Base-by-base conservation (phyloP, 2,888 invertebrate genomes). In the Melitaea athalia region DNA sequence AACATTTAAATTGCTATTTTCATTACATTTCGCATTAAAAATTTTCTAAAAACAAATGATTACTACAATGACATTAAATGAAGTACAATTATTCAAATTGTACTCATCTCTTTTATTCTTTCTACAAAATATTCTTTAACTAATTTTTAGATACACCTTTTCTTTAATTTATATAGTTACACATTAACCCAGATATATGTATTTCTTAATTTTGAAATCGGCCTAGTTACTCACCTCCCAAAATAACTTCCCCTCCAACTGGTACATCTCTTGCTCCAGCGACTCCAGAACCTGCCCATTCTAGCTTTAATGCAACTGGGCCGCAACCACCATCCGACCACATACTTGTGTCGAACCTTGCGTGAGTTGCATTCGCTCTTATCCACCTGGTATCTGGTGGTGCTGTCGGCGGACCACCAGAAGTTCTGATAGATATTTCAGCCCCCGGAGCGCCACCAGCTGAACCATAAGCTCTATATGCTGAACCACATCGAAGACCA, bases 281-380 rank as follows among this genome's bases (percentile, higher is more conserved):
- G 75, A 83, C 94, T 63, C 82, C 94, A 74, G 82, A 94, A 78
- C 91, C 95, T 5, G 89, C 88, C 92, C 92, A 95, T 82, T 96
- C 96, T 24, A 98, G 94, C 63, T 96, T 95, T 84, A 97, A 95
- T 72, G 96, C 95, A 63, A 95, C 94, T 70, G 98, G 96, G 0
- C 96, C 95, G 86, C 98, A 98, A 12, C 97, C 97, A 0, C 97
- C 96, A 81, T 96, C 96, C 69, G 95, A 95, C 98, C 98, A 98
- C 50, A 95, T 94, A 72, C 94, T 94, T 60, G 98, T 94, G 81
- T 96, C 96, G 67, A 98, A 94, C 75, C 95, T 95, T 12, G 97
- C 95, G 72, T 96, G 96, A 0, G 97, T 96, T 8, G 96, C 94
- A 84, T 98, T 98, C 0, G 96, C 94, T 71, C 94, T 92, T 68